Evolutionary conservation across 2,888 invertebrate genomes (phyloP), one percentile per base, ranked within the genome.

Genomic region (Andrena chrysosceles): DNA sequence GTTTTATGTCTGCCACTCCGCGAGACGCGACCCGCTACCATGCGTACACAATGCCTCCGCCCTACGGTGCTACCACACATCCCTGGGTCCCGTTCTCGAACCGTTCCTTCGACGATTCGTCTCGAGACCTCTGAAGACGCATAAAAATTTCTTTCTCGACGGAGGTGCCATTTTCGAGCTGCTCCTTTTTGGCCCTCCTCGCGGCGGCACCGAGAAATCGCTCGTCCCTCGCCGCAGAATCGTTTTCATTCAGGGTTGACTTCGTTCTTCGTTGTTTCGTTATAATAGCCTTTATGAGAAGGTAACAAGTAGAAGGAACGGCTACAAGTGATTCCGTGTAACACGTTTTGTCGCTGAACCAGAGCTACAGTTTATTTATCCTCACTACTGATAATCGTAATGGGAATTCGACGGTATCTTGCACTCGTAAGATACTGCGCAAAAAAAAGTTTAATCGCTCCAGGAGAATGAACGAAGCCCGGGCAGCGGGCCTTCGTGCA

Each of bases 1-100:
- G 93, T 94, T 94, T 94, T 94, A 94, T 93, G 93, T 91, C 91
- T 91, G 91, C 88, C 88, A 90, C 90, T 89, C 90, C 89, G 91
- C 89, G 90, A 90, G 88, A 88, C 89, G 87, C 89, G 90, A 89
- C 90, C 91, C 87, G 93, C 93, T 93, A 93, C 93, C 93, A 93
- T 93, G 87, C 91, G 91, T 91, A 93, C 92, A 93, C 93, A 93
- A 85, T 84, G 84, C 84, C 87, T 83, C 77, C 71, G 66, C 52
- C 62, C 85, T 84, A 60, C 71, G 49, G 79, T 63, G 89, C 86
- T 87, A 86, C 85, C 83, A 88, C 82, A 80, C 73, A 81, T 81
- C 67, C 72, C 60, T 62, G 42, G 59, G 31, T 56, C 52, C 63
- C 70, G 66, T 74, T 68, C 68, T 23, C 60, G 70, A 48, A 64